Base-by-base conservation (phyloP, 2,888 invertebrate species). In the Heliconius erato region DNA sequence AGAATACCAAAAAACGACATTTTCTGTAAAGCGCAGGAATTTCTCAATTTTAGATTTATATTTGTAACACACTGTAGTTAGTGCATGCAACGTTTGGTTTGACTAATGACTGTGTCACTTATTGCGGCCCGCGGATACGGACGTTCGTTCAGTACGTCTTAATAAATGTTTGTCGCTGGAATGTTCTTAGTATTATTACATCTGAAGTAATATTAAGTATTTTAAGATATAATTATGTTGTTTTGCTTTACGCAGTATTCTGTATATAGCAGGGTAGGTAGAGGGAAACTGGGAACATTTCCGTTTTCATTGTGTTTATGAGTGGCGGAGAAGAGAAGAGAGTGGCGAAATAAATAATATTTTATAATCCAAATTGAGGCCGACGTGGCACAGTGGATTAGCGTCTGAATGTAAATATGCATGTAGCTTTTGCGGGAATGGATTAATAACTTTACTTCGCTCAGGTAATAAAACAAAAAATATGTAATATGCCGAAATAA, bases 61-160 rank as follows among this genome's bases (percentile, higher is more conserved):
- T 65, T 78, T 68, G 40, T 49, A 78, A 49, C 68, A 68, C 68
- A 49, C 78, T 67, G 44, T 78, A 19, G 82, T 76, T 78, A 19
- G 82, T 76, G 84, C 84, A 90, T 85, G 90, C 88, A 85, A 88
- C 90, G 89, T 90, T 91, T 90, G 88, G 82, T 88, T 89, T 90
- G 91, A 91, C 88, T 87, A 89, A 91, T 90, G 90, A 86, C 32
- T 83, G 84, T 83, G 84, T 84, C 85, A 85, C 86, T 85, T 84
- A 86, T 88, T 87, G 86, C 85, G 86, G 83, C 74, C 85, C 86
- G 84, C 85, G 85, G 86, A 88, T 85, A 87, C 87, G 79, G 69
- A 83, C 84, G 84, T 84, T 82, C 79, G 84, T 86, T 86, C 85
- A 84, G 86, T 86, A 89, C 86, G 88, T 89, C 88, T 87, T 87